Evolutionary conservation across 2,888 invertebrate species (phyloP), one percentile per base, ranked within the genome.

Genomic region (Sialis fuliginosa): DNA sequence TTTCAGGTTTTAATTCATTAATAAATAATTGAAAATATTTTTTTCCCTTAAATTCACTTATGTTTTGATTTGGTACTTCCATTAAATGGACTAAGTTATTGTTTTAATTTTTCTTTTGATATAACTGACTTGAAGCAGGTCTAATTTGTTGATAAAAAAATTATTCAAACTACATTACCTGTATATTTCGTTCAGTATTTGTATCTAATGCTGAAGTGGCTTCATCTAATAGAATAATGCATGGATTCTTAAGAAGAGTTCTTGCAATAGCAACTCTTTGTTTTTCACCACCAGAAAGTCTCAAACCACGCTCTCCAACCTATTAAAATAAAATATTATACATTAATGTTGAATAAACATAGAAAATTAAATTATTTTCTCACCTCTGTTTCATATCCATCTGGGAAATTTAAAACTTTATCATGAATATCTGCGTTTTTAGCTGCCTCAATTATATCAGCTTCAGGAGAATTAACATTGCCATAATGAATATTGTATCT

Each of bases 211-310:
- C 93, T 46, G 92, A 93, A 0, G 91, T 91, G 2, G 91, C 96
- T 68, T 97, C 97, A 62, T 97, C 97, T 6, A 97, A 67, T 4
- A 97, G 68, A 7, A 97, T 87, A 50, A 96, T 82, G 35, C 79
- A 75, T 0, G 96, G 96, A 4, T 88, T 75, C 63, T 97, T 97
- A 30, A 98, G 71, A 30, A 98, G 72, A 0, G 96, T 96, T 51
- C 97, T 70, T 0, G 97, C 97, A 52, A 97, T 97, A 1, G 96
- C 97, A 48, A 97, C 90, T 53, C 96, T 73, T 63, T 98, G 97
- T 59, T 98, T 97, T 62, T 97, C 97, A 2, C 97, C 97, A 2
- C 97, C 97, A 61, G 95, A 95, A 50, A 97, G 69, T 52, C 93
- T 81, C 48, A 97, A 66, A 5, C 97, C 97, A 59, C 97, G 72